Conservation (phyloP, 1,140 invertebrate genomes). For the Anastatus disparis region DNA sequence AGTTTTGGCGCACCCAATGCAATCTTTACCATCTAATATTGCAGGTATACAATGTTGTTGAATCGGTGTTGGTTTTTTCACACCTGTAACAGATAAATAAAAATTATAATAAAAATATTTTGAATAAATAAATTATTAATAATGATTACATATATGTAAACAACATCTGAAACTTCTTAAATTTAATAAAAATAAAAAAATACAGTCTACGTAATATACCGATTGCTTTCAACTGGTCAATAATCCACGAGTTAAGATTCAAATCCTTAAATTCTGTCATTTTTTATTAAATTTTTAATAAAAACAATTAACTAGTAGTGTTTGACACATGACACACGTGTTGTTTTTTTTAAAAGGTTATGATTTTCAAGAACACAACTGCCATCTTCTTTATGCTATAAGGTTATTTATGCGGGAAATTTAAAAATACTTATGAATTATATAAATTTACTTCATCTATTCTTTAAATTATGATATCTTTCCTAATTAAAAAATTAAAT, state of each 20-base stretch:
- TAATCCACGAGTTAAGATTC: slow-evolving; percentile 60
- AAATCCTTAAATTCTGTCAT: slow-evolving; percentile 53
- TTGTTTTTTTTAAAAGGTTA: no score
- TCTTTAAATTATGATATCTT: no score
- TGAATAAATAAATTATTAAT: slow-evolving; percentile 6
- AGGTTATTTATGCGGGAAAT: no score
- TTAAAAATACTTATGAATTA: no score
- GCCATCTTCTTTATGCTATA: no score
- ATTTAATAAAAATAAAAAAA: not conserved
- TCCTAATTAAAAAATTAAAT: no score
- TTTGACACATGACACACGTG: not conserved
- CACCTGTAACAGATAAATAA: slow-evolving; percentile 67
- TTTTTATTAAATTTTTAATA: slow-evolving; percentile 11
- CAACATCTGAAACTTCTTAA: not conserved
- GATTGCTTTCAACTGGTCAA: slow-evolving; percentile 58
- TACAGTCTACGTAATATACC: slow-evolving; percentile 48
- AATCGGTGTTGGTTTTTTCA: slow-evolving; percentile 86
- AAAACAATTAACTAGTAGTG: not conserved
- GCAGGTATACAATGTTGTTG: slow-evolving; percentile 84
- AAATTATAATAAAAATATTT: slow-evolving; percentile 20
- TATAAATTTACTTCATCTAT: no score
- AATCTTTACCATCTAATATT: slow-evolving; percentile 86
- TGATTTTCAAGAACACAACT: no score
- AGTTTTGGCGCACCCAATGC: slow-evolving; percentile 96
- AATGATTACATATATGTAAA: not conserved